Percentiles rank a stretch among this genome's conserved stretches.
These are phyloP conservation scores for Gnathonemus longibarbis DNA, from an alignment of 2,113 vertebrate species.

Conservation along the genomic window DNA sequence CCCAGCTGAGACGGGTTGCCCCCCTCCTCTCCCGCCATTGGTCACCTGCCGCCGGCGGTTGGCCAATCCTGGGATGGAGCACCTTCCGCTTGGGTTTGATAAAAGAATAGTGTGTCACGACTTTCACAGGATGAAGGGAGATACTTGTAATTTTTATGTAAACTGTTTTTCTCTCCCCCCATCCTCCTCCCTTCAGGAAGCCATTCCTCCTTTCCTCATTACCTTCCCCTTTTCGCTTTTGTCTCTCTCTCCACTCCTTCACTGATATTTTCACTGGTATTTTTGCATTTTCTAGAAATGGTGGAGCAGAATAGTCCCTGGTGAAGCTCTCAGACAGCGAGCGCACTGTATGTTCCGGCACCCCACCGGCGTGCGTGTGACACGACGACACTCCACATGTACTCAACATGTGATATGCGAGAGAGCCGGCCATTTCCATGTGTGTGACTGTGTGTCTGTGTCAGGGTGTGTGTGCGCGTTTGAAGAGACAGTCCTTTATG, in stretches of 20 bases:
- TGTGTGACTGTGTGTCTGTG: background rate
- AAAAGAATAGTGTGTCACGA: slow-evolving; percentile 17
- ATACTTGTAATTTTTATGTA: slow-evolving; percentile 18
- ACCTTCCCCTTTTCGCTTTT: background rate
- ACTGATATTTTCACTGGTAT: background rate
- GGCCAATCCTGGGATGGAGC: slow-evolving; percentile 16
- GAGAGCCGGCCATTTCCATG: background rate
- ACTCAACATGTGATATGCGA: background rate
- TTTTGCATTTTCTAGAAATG: background rate
- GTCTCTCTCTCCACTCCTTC: background rate
- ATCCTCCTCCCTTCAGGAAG: slow-evolving; percentile 2
- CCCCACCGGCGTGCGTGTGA: background rate
- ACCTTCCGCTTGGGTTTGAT: slow-evolving; percentile 16
- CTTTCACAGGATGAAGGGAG: slow-evolving; percentile 10
- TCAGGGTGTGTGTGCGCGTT: background rate
- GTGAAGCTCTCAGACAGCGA: background rate
- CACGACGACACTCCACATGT: background rate
- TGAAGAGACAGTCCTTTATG: background rate
- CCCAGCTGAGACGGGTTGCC: slow-evolving; percentile 7
- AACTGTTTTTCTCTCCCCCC: slow-evolving; percentile 12
- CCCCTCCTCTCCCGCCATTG: slow-evolving; percentile 15
- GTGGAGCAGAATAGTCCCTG: background rate
- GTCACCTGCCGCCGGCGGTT: background rate
- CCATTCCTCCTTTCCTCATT: background rate
- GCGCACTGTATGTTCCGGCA: background rate